Evolutionary conservation across 30 jellyfish, hydroid and myxozoan species (phyloP), one percentile per base, ranked within the genome.

Genomic region (Turritopsis rubra): DNA sequence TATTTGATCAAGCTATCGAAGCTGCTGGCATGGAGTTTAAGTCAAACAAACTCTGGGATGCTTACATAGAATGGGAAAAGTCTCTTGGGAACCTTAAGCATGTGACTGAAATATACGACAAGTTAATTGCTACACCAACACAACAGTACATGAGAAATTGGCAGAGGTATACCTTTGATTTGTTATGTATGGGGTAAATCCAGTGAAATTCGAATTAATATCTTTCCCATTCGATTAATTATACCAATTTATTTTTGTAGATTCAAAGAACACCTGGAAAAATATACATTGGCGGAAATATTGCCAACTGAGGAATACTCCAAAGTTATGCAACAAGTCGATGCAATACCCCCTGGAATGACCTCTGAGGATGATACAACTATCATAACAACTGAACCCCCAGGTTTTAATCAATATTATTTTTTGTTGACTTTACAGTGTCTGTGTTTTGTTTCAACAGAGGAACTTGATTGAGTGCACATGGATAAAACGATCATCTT

Each of bases 261-360:
- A 85, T 91, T 91, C 65, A 91, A 91, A 81, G 92, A 84, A 23
- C 87, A 79, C 79, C 87, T 91, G 28, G 75, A 83, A 25, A 80
- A 24, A 24, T 24, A 54, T 82, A 30, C 83, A 52, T 91, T 89
- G 28, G 80, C 80, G 9, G 98, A 87, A 9, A 80, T 91, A 21
- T 66, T 91, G 21, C 84, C 92, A 19, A 81, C 92, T 19, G 96
- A 91, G 65, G 98, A 91, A 68, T 91, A 91, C 72, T 52, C 79
- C 74, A 84, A 91, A 72, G 74, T 91, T 52, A 74, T 83, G 81
- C 88, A 86, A 66, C 89, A 84, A 54, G 86, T 91, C 24, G 97
- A 86, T 54, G 93, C 97, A 74, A 80, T 91, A 19, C 97, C 97
- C 18, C 96, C 96, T 1, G 97, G 97, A 7, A 86, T 87, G 75